Evolutionary conservation across 1,140 invertebrate species (phyloP), one percentile per base, ranked within the genome.

Genomic region (Lasaia peninsularis): DNA sequence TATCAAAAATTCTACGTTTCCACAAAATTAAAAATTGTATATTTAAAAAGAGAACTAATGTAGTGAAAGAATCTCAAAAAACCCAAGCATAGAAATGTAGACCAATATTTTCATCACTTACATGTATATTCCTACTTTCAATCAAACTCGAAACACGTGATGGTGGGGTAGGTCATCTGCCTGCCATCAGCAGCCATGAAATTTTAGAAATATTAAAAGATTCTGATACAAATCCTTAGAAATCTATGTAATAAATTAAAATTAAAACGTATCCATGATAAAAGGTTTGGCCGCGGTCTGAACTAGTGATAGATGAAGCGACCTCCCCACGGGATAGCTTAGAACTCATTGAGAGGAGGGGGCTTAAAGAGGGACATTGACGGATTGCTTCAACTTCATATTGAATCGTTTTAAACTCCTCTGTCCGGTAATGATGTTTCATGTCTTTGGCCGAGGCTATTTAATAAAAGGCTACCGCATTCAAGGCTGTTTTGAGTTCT

Each of bases 301-400:
- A 60, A 63, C 53, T 61, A 52, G 78, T 86, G 80, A 86, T 86
- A 71, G 78, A 86, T 83, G 77, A 80, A 67, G 70, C 70, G 71
- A 73, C 76, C 72, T 82, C 78, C 72, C 71, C 73, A 62, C 68
- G 63, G 72, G 65, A 70, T 63, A 75, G 80, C 73, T 81, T 78
- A 81, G 68, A 70, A 77, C 82, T 79, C 78, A 83, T 82, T 80
- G 80, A 81, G 76, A 78, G 72, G 69, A 28, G 44, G 65, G 69
- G 81, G 78, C 84, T 86, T 86, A 86, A 76, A 73, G 64, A 58
- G 65, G 63, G 83, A 86, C 83, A 70, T 84, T 86, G 82, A 86
- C 80, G 78, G 75, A 86, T 86, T 75, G 75, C 78, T 63, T 60
- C 75, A 76, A 67, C 70, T 71, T 77, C 75, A 78, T 80, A 73